These are phyloP conservation scores for Recurvirostra avosetta DNA, from an alignment of 2,113 vertebrate species.

Conservation along the genomic window DNA sequence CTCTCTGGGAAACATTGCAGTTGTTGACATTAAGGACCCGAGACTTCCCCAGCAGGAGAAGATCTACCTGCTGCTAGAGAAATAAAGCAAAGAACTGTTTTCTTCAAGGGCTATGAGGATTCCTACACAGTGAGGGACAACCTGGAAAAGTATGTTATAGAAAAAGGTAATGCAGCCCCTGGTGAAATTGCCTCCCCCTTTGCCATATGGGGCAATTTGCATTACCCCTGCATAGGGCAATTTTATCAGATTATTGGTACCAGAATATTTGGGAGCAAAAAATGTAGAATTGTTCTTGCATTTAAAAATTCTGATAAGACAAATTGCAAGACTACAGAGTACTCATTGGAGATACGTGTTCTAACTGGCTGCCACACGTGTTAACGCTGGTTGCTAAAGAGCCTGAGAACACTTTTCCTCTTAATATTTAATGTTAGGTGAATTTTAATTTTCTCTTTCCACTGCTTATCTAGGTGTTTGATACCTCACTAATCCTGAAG, in stretches of 20 bases:
- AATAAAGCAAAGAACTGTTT: not conserved
- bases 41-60: not conserved
- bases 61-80: not conserved
- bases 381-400: not conserved
- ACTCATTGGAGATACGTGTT: accelerated
- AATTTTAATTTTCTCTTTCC: not conserved
- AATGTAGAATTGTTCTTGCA: not conserved
- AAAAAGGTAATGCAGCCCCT: not conserved
- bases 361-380: not conserved
- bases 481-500: not conserved
- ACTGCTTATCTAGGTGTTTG: not conserved
- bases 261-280: not conserved
- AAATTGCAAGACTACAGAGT: not conserved
- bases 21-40: not conserved
- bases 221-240: not conserved
- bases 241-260: not conserved
- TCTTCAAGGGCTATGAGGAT: not conserved
- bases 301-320: not conserved
- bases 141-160: not conserved
- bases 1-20: not conserved
- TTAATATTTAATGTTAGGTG: not conserved
- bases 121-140: not conserved
- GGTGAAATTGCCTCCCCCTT: not conserved
- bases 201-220: not conserved
- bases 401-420: not conserved